Base-by-base conservation (phyloP, 1,140 invertebrate species). In the Formica selysi region DNA sequence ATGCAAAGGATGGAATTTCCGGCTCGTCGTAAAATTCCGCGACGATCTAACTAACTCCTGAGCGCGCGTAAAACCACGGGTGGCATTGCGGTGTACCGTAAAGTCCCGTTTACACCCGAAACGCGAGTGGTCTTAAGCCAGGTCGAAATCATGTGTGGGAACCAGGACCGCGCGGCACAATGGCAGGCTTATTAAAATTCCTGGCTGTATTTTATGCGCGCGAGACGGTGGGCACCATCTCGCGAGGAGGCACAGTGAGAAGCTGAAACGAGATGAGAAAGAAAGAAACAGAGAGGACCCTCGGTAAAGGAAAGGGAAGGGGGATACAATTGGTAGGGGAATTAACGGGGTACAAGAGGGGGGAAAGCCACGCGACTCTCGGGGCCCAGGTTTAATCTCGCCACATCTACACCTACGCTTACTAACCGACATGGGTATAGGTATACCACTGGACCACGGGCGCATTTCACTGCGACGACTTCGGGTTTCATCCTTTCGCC, bases 161-260 rank as follows among this genome's bases (percentile, higher is more conserved):
- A 93, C 89, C 85, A 68, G 84, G 71, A 87, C 70, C 87, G 83
- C 79, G 83, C 81, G 87, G 89, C 89, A 93, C 92, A 92, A 91
- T 93, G 89, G 91, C 90, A 87, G 90, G 91, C 92, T 93, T 93
- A 93, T 93, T 93, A 93, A 93, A 93, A 93, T 93, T 93, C 92
- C 92, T 91, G 89, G 86, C 89, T 92, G 91, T 93, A 93, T 93
- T 93, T 93, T 92, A 92, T 92, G 89, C 81, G 71, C 86, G 79
- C 89, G 91, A 88, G 91, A 92, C 86, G 85, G 85, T 87, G 89
- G 86, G 80, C 87, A 92, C 81, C 87, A 85, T 85, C 76, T 86
- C 90, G 90, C 79, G 87, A 87, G 84, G 70, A 86, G 90, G 71
- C 62, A 76, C 78, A 76, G 84, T 73, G 85, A 89, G 76, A 65